Conservation (phyloP, 2,888 invertebrate genomes). For the Pheosia gnoma region DNA sequence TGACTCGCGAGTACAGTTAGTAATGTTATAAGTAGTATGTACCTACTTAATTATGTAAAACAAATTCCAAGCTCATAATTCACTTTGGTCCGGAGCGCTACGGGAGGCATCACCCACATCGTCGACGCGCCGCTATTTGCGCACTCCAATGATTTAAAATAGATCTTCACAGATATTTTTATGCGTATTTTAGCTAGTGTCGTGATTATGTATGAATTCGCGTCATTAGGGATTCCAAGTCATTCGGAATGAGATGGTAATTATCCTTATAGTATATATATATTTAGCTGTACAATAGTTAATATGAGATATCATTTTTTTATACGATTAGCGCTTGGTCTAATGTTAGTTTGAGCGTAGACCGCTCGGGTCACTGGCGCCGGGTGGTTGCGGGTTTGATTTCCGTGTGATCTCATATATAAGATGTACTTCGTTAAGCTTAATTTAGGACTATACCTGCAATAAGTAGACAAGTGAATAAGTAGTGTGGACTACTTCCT, state of each 20-base stretch:
- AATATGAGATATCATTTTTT: too few relatives aligned
- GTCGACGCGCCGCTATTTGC: constrained; percentile 56
- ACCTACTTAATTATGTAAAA: not conserved
- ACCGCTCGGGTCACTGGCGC: too few relatives aligned
- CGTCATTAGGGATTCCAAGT: constrained; percentile 24
- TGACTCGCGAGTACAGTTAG: not conserved
- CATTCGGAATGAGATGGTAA: constrained; percentile 10
- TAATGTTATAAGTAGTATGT: not conserved
- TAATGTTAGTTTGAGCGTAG: too few relatives aligned
- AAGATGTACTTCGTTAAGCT: too few relatives aligned
- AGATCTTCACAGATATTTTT: constrained; percentile 65
- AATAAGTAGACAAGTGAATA: too few relatives aligned
- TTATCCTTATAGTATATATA: too few relatives aligned
- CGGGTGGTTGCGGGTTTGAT: too few relatives aligned
- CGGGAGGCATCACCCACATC: constrained; percentile 52
- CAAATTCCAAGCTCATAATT: constrained; percentile 11
- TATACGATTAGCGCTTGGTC: too few relatives aligned
- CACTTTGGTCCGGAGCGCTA: constrained; percentile 32
- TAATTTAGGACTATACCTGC: too few relatives aligned
- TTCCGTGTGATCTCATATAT: too few relatives aligned
- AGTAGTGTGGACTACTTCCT: too few relatives aligned
- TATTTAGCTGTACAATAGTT: too few relatives aligned
- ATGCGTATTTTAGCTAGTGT: constrained; percentile 42
- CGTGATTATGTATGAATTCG: constrained; percentile 4
- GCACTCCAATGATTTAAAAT: constrained; percentile 61